These are phyloP conservation scores for Megaceryle alcyon DNA, from an alignment of 2,797 vertebrate genomes.

Conservation along the genomic window DNA sequence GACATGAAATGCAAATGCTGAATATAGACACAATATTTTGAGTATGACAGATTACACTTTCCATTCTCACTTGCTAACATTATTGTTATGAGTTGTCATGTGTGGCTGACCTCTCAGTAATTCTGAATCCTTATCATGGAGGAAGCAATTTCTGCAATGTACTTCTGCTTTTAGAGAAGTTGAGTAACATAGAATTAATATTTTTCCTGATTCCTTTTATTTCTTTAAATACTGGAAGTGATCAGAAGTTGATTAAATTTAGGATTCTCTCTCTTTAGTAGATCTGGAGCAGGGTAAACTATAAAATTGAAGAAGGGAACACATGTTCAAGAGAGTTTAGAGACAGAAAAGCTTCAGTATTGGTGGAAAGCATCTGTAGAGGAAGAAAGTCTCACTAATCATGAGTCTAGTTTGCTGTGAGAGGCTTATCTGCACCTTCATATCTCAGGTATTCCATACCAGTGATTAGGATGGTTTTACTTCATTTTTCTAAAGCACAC, in stretches of 20 bases:
- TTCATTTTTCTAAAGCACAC: background rate
- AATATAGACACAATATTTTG: slow-evolving; percentile 12
- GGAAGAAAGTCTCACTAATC: background rate
- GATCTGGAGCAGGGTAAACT: background rate
- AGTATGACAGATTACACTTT: slow-evolving; percentile 6
- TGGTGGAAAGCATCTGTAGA: background rate
- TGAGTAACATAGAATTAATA: background rate
- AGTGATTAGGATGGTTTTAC: background rate
- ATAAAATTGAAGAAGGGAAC: background rate
- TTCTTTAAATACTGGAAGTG: background rate
- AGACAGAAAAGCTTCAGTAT: background rate
- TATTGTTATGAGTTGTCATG: background rate
- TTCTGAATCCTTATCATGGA: background rate
- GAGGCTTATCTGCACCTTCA: background rate
- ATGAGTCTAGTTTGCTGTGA: background rate
- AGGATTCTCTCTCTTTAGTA: background rate
- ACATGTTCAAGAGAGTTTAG: background rate
- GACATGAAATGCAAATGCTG: slow-evolving; percentile 26
- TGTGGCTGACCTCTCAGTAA: background rate
- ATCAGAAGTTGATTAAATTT: background rate
- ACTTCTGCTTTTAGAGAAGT: background rate
- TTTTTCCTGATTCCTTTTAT: background rate
- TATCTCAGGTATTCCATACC: background rate
- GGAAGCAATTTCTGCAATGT: background rate
- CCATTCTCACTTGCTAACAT: background rate